A percentile compares a stretch with the other conserved stretches of the same genome.
Conservation (phyloP, 2,888 invertebrate species). For the Entomobrya proxima region DNA sequence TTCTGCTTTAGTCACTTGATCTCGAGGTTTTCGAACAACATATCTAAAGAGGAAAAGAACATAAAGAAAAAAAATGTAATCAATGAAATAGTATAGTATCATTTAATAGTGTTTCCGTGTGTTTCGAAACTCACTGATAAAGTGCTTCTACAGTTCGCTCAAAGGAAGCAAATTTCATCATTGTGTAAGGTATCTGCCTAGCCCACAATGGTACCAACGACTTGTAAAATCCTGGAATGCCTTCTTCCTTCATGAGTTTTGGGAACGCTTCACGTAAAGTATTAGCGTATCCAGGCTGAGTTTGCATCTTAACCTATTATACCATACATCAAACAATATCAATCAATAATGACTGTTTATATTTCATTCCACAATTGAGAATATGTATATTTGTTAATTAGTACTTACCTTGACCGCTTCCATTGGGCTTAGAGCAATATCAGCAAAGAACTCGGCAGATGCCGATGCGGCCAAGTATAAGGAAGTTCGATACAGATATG, state of each 20-base stretch:
- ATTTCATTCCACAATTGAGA: too few species aligned
- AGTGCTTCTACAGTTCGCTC: conserved; percentile 95
- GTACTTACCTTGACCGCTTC: conserved; percentile 91
- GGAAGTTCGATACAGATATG: conserved; percentile 90
- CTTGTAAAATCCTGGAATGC: conserved; percentile 94
- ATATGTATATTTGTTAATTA: too few species aligned
- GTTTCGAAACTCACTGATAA: conserved; percentile 81
- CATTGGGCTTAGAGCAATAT: conserved; percentile 96
- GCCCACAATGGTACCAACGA: conserved; percentile 97
- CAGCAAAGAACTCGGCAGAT: conserved; percentile 98
- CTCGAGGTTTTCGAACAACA: conserved; percentile 95
- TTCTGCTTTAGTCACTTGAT: conserved; percentile 92
- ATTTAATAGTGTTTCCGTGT: neutral
- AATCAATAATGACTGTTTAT: neutral
- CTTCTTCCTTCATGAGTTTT: conserved; percentile 91
- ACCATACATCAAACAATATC: neutral
- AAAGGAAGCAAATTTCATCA: conserved; percentile 99
- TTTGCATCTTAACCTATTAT: conserved; percentile 91
- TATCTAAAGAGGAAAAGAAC: conserved; percentile 77
- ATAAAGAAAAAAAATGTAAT: neutral
- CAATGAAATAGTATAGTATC: neutral
- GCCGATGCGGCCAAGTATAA: conserved; percentile 95
- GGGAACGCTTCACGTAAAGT: conserved; percentile 93
- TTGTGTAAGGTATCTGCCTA: conserved; percentile 99
- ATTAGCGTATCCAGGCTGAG: conserved; percentile 93